phyloP scores from a whole-genome alignment of 2,888 invertebrate species.

The Drosophila ezoana region DNA sequence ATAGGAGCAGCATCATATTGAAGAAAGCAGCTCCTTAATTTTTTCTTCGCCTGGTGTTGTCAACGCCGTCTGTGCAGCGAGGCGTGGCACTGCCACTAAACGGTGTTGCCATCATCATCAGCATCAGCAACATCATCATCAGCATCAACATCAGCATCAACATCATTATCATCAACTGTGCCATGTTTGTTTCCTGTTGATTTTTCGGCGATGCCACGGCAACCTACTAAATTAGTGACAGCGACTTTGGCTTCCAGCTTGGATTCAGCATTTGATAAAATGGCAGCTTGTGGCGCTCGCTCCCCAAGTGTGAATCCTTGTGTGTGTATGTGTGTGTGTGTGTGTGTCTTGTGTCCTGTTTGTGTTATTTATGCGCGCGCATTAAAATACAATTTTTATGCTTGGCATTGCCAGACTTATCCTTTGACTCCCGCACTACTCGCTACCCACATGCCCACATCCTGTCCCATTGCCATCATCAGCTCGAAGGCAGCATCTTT shows the following conservation, averaged over 20 bases:
- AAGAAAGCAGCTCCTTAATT: not conserved
- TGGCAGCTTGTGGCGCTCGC: conserved; percentile 32
- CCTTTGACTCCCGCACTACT: conserved; percentile 63
- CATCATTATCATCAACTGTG: conserved; percentile 24
- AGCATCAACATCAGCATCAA: conserved; percentile 2
- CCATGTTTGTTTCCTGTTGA: conserved; percentile 79
- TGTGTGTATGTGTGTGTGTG: conserved; percentile 21
- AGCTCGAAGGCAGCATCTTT: conserved; percentile 66
- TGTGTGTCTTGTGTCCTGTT: conserved; percentile 63
- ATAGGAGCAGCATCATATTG: not conserved
- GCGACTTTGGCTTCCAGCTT: conserved; percentile 55
- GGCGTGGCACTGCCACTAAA: conserved; percentile 68
- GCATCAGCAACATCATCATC: conserved; percentile 17
- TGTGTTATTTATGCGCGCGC: conserved; percentile 76
- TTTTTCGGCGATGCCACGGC: conserved; percentile 73
- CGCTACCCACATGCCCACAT: conserved; percentile 9
- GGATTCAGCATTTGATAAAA: conserved; percentile 77
- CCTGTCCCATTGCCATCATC: conserved; percentile 12
- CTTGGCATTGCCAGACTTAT: conserved; percentile 75
- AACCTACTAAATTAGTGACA: conserved; percentile 78
- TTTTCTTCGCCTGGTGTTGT: conserved; percentile 47
- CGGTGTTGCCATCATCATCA: conserved; percentile 54
- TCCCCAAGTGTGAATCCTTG: conserved; percentile 33
- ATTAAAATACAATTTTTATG: conserved; percentile 82
- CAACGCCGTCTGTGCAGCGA: conserved; percentile 66